Conservation (phyloP, 1,140 invertebrate species). For the Pemphigus obesinymphae region DNA sequence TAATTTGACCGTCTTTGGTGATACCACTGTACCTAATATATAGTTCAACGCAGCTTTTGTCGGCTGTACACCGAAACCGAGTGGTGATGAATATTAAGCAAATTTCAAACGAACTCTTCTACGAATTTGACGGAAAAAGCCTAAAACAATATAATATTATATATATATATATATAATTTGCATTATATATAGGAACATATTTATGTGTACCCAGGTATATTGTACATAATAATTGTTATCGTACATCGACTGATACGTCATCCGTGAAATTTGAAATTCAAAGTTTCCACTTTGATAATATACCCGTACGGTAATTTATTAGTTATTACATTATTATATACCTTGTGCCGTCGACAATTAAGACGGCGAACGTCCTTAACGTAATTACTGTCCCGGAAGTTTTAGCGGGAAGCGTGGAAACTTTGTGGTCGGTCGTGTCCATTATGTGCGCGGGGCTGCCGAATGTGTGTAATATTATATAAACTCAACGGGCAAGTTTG, state of each 20-base stretch:
- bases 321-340: constrained; percentile 9
- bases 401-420: not conserved
- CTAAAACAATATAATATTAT: not conserved
- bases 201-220: too few relatives aligned
- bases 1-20: too few relatives aligned
- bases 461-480: constrained; percentile 9
- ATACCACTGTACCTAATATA: too few relatives aligned
- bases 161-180: too few relatives aligned
- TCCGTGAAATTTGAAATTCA: not conserved
- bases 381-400: constrained; percentile 20
- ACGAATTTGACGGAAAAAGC: too few relatives aligned
- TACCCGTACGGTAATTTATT: not conserved
- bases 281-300: not conserved
- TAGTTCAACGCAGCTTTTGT: too few relatives aligned
- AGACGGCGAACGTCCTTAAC: constrained; percentile 6
- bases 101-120: too few relatives aligned
- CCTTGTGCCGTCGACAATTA: not conserved
- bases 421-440: not conserved
- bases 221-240: too few relatives aligned
- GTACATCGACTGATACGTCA: too few relatives aligned
- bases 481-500: not conserved
- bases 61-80: too few relatives aligned
- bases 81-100: too few relatives aligned
- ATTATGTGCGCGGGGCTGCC: not conserved
- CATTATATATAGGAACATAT: too few relatives aligned